Conservation (phyloP, 1,140 invertebrate genomes). For the Orussus abietinus region DNA sequence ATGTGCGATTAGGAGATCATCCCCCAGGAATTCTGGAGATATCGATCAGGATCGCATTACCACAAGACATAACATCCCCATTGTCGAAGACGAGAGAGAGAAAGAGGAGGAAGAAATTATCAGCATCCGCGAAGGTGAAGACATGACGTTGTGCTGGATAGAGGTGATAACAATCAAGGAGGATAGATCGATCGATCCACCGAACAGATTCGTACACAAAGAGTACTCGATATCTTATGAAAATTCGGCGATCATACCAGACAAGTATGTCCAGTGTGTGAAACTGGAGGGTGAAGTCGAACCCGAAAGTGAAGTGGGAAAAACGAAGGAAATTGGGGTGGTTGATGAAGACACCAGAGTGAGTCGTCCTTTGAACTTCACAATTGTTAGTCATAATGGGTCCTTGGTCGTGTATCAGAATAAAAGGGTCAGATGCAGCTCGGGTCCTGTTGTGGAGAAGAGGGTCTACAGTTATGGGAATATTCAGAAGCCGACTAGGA, state of each 20-base stretch:
- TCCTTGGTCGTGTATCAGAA: slow-evolving; percentile 11
- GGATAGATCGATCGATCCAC: slow-evolving; percentile 16
- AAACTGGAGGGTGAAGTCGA: slow-evolving; percentile 18
- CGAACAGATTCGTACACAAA: slow-evolving; percentile 21
- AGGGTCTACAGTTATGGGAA: slow-evolving; percentile 19
- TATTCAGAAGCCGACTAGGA: slow-evolving; percentile 19
- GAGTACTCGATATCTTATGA: slow-evolving; percentile 34
- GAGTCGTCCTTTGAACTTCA: slow-evolving; percentile 23
- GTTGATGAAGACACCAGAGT: slow-evolving; percentile 27
- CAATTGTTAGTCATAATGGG: slow-evolving; percentile 9
- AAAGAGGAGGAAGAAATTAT: slow-evolving; percentile 11
- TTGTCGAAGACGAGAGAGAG: slow-evolving; percentile 8
- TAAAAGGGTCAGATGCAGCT: slow-evolving; percentile 24
- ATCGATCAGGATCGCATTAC: neutral
- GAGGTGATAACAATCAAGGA: slow-evolving; percentile 31
- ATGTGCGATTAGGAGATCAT: neutral
- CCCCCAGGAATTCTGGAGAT: neutral
- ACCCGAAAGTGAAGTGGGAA: slow-evolving; percentile 8
- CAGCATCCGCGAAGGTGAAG: slow-evolving; percentile 23
- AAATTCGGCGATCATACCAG: slow-evolving; percentile 27
- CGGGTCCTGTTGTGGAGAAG: slow-evolving; percentile 25
- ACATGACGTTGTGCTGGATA: slow-evolving; percentile 31
- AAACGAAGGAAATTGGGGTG: slow-evolving; percentile 14
- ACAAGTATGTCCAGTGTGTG: slow-evolving; percentile 24
- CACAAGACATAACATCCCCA: neutral